These are phyloP conservation scores for Siniperca knerii DNA, from an alignment of 2,113 vertebrate species.

Conservation along the genomic window DNA sequence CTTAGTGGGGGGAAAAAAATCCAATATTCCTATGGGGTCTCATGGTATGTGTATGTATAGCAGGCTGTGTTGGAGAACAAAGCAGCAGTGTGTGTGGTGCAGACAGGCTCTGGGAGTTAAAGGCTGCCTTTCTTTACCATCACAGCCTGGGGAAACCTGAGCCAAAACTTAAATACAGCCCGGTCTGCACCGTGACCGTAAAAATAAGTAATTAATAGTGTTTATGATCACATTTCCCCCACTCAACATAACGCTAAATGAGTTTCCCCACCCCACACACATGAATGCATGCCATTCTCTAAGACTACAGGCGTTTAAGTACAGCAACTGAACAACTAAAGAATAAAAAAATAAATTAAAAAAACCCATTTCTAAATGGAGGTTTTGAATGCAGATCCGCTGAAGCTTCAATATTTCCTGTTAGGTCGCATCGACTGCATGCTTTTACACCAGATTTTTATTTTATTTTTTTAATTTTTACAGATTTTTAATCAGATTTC, in stretches of 20 bases:
- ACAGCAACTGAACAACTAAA: not conserved
- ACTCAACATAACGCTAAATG: not conserved
- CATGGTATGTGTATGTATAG: constrained; percentile 51
- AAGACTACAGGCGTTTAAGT: not conserved
- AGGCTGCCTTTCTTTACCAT: constrained; percentile 50
- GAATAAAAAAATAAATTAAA: no score
- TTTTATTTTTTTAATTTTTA: no score
- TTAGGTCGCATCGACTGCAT: no score
- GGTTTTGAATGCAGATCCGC: not conserved
- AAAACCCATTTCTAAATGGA: not conserved
- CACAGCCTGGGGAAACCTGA: constrained; percentile 38
- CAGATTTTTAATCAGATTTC: not conserved
- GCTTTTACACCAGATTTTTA: not conserved
- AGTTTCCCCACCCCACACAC: not conserved
- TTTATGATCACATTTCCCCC: not conserved
- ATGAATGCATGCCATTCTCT: not conserved
- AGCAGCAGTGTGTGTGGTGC: constrained; percentile 62
- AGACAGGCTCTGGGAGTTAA: constrained; percentile 19
- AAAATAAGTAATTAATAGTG: not conserved
- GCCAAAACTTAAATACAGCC: not conserved
- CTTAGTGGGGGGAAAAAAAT: no score
- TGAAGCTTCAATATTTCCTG: not conserved
- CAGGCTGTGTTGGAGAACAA: constrained; percentile 59
- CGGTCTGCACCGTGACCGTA: not conserved
- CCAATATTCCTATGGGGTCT: not conserved